These are phyloP conservation scores for Enteromius argenteus DNA, from an alignment of 2,797 vertebrate genomes.

Conservation along the genomic window DNA sequence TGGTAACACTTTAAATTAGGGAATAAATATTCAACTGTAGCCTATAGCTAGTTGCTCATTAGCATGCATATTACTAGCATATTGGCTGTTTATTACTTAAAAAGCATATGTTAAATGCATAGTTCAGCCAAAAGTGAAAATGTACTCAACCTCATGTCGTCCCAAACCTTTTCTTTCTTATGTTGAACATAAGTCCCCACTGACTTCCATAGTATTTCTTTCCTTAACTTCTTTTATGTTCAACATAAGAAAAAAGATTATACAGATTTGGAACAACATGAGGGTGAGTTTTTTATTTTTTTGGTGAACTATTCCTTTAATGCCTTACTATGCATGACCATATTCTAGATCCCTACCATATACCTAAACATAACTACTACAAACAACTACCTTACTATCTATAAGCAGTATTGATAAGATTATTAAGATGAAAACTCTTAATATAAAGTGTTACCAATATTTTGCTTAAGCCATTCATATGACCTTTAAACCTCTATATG, in stretches of 20 bases:
- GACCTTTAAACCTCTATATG: neutral
- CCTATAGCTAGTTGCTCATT: neutral
- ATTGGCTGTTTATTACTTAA: neutral
- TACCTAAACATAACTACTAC: neutral
- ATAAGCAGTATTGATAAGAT: neutral
- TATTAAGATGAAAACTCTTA: neutral
- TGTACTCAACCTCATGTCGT: no score
- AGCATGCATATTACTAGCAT: neutral
- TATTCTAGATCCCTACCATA: neutral
- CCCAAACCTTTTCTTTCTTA: no score
- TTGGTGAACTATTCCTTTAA: neutral
- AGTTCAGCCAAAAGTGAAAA: no score
- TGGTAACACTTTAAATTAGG: neutral
- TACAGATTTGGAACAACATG: no score
- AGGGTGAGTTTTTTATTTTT: no score
- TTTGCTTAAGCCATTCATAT: neutral
- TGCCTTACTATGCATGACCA: neutral
- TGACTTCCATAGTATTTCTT: no score
- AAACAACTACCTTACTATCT: neutral
- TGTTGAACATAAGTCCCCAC: no score
- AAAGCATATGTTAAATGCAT: neutral
- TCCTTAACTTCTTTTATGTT: no score
- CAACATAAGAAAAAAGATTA: no score
- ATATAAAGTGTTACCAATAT: neutral
- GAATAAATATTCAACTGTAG: neutral